phyloP scores from a whole-genome alignment of 2,113 vertebrate species.

The Todiramphus chloris region DNA sequence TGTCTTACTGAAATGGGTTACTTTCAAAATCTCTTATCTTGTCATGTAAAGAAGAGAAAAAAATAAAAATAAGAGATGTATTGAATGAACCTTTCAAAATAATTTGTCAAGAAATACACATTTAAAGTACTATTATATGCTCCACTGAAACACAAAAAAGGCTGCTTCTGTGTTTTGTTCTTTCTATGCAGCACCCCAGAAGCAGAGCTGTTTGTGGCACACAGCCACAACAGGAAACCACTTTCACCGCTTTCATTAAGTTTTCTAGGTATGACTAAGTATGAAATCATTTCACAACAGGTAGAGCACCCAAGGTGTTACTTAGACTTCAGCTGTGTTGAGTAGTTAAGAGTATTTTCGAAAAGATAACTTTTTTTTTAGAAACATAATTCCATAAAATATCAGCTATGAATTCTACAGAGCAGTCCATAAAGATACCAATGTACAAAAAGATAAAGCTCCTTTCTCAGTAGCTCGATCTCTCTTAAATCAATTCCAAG shows the following conservation, averaged over 20 bases:
- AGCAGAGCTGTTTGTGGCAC: not conserved
- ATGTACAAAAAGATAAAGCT: not conserved
- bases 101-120: not conserved
- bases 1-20: not conserved
- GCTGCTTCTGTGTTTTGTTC: not conserved
- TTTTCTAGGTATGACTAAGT: not conserved
- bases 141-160: not conserved
- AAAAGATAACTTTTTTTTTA: not conserved
- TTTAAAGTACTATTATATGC: not conserved
- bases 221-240: not conserved
- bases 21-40: not conserved
- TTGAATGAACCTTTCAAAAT: not conserved
- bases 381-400: not conserved
- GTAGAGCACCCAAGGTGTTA: not conserved
- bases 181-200: accelerated
- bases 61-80: not conserved
- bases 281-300: not conserved
- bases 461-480: not conserved
- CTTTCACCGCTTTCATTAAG: slow-evolving; percentile 13
- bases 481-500: not conserved
- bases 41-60: not conserved
- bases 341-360: not conserved
- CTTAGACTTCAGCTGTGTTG: not conserved
- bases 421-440: not conserved
- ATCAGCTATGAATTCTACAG: not conserved